Percentiles rank a stretch among this genome's conserved stretches.
These are phyloP conservation scores for Drymonia ruficornis DNA, from an alignment of 2,888 invertebrate genomes.

Conservation along the genomic window DNA sequence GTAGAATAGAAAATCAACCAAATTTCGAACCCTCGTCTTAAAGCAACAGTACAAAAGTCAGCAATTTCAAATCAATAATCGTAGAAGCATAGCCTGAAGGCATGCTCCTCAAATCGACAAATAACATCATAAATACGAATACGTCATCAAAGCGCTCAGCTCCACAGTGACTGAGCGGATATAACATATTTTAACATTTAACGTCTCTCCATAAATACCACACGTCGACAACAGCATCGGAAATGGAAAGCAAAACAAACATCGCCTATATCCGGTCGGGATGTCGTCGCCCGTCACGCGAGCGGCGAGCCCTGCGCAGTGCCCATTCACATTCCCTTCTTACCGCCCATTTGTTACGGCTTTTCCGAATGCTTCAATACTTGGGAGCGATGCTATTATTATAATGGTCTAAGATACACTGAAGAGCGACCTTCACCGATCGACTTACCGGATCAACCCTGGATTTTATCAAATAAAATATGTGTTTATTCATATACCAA, in stretches of 20 bases:
- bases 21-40: too few species aligned
- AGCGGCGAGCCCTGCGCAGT: slow-evolving; percentile 15
- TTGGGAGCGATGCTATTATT: background rate
- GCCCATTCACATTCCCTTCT: slow-evolving; percentile 24
- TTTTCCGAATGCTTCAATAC: background rate
- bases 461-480: too few species aligned
- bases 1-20: too few species aligned
- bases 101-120: background rate
- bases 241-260: slow-evolving; percentile 6
- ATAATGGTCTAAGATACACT: too few species aligned
- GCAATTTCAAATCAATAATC: too few species aligned
- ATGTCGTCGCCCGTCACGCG: slow-evolving; percentile 24
- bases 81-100: too few species aligned
- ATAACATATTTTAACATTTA: slow-evolving; percentile 7
- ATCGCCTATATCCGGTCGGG: slow-evolving; percentile 2
- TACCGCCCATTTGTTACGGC: slow-evolving; percentile 6
- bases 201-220: background rate
- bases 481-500: too few species aligned
- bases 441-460: too few species aligned
- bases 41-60: too few species aligned
- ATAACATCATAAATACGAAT: background rate
- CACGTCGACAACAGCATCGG: slow-evolving; percentile 3
- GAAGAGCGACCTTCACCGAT: too few species aligned
- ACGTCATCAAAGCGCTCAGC: background rate
- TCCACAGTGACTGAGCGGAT: background rate